Conservation (phyloP, 53 echinoderm and acorn worm genomes). For the Temnopleurus reevesii region DNA sequence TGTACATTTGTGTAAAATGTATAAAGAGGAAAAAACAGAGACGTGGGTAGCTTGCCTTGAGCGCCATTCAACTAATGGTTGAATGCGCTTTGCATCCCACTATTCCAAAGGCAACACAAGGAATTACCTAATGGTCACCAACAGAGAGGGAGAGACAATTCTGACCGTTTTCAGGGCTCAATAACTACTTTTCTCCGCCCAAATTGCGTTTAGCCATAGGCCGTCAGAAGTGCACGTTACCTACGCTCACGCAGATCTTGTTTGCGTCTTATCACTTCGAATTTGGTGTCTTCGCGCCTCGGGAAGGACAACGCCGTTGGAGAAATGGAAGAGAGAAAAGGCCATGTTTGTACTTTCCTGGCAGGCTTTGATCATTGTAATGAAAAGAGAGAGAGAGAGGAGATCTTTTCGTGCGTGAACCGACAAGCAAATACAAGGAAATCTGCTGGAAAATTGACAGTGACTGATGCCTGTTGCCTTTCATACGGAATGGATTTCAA, state of each 20-base stretch:
- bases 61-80: conserved; percentile 19
- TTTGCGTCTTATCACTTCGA: conserved; percentile 35
- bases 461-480: not conserved
- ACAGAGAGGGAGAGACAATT: not conserved
- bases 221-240: conserved; percentile 37
- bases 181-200: not conserved
- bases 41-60: not conserved
- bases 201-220: not conserved
- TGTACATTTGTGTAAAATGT: not conserved
- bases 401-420: conserved; percentile 15
- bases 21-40: not conserved
- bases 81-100: not conserved
- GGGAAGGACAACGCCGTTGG: not conserved
- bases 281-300: conserved; percentile 7
- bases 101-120: not conserved
- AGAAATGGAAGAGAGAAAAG: not conserved
- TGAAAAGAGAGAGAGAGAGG: not conserved
- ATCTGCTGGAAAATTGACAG: conserved; percentile 34
- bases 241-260: conserved; percentile 18
- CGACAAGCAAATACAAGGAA: conserved; percentile 32
- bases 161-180: conserved; percentile 10
- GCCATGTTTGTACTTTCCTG: conserved; percentile 9
- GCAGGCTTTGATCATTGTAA: not conserved
- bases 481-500: not conserved
- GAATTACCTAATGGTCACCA: conserved; percentile 43